Percentiles rank a stretch among this genome's conserved stretches.
phyloP scores from a whole-genome alignment of 2,113 vertebrate genomes.

The Rhipidura dahli region DNA sequence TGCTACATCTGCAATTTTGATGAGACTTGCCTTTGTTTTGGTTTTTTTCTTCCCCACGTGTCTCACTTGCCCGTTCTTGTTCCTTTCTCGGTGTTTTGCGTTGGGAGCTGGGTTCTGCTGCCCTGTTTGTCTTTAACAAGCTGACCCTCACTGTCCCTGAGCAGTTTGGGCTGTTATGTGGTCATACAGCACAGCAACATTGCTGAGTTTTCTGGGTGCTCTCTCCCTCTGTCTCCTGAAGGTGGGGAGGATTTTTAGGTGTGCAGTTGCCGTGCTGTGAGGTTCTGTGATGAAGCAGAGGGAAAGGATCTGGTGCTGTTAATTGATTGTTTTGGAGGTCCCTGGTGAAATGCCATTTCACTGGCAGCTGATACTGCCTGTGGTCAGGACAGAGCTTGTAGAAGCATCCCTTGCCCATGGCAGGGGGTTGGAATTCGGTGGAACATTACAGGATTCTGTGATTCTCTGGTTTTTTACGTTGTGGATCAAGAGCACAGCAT shows the following conservation, averaged over 20 bases:
- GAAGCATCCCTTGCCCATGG: not conserved
- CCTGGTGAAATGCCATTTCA: not conserved
- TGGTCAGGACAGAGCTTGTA: not conserved
- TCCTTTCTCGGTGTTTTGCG: not conserved
- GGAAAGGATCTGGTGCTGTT: not conserved
- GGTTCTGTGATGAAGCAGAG: not conserved
- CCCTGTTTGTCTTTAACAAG: slow-evolving; percentile 10
- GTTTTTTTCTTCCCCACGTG: not conserved
- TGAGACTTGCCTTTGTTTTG: not conserved
- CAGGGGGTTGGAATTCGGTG: not conserved
- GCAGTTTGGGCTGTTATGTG: not conserved
- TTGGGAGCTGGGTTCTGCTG: slow-evolving; percentile 8
- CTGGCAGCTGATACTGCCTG: not conserved
- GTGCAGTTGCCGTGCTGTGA: not conserved
- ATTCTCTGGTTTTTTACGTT: not conserved
- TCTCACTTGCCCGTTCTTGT: not conserved
- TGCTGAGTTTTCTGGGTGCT: accelerated
- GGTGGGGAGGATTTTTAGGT: not conserved
- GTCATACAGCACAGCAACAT: slow-evolving; percentile 26
- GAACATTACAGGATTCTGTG: not conserved
- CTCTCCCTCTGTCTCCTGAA: not conserved
- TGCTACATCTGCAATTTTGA: slow-evolving; percentile 14
- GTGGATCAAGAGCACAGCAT: not conserved
- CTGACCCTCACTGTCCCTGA: not conserved
- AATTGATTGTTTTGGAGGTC: not conserved